These are phyloP conservation scores for Biston stratarius DNA, from an alignment of 2,888 invertebrate species.

Conservation along the genomic window DNA sequence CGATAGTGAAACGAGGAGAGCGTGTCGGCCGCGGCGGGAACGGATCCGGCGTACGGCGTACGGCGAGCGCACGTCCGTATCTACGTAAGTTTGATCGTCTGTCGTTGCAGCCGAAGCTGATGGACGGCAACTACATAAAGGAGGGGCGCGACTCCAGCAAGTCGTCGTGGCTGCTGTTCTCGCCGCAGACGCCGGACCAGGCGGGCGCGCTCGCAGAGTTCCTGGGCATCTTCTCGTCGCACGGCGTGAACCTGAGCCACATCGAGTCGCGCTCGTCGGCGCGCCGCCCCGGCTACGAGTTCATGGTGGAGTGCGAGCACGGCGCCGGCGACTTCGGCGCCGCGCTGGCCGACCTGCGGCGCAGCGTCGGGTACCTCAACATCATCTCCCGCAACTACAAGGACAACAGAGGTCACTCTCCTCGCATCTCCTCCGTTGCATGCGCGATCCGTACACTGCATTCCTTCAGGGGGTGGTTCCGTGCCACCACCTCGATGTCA, in stretches of 20 bases:
- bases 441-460: no score
- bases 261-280: slow-evolving; percentile 97
- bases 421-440: no score
- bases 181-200: slow-evolving; percentile 91
- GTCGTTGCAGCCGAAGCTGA: slow-evolving; percentile 89
- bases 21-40: no score
- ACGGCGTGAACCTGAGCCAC: slow-evolving; percentile 94
- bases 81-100: neutral
- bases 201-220: slow-evolving; percentile 96
- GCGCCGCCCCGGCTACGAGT: slow-evolving; percentile 94
- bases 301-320: slow-evolving; percentile 97
- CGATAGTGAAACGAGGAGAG: no score
- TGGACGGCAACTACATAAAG: slow-evolving; percentile 93
- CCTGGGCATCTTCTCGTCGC: slow-evolving; percentile 94
- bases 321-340: slow-evolving; percentile 90
- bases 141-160: slow-evolving; percentile 91
- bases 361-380: slow-evolving; percentile 92
- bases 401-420: slow-evolving; percentile 88
- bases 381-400: slow-evolving; percentile 95
- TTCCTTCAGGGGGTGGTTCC: no score
- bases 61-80: neutral
- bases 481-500: no score
- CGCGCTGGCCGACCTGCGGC: slow-evolving; percentile 91
- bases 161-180: slow-evolving; percentile 94
- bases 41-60: no score